These are phyloP conservation scores for Drosophila vallismaia DNA, from an alignment of 2,888 invertebrate genomes.

Conservation along the genomic window DNA sequence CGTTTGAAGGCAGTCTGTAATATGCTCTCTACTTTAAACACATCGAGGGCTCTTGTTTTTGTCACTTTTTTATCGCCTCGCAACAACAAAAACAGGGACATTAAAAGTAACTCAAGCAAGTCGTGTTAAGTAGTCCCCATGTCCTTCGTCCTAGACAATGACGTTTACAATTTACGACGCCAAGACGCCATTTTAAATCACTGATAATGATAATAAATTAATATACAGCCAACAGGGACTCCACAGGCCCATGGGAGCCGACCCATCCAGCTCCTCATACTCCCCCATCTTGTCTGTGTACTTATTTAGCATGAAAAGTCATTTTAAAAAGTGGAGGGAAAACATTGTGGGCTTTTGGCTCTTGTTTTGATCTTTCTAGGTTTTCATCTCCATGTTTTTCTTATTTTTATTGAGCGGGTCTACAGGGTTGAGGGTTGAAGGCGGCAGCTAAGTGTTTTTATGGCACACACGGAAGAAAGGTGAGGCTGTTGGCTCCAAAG, in stretches of 20 bases:
- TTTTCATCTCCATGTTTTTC: slow-evolving; percentile 43
- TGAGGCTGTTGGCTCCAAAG: slow-evolving; percentile 7
- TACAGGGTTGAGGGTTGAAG: slow-evolving; percentile 23
- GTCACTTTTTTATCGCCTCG: slow-evolving; percentile 24
- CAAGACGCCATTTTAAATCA: slow-evolving; percentile 77
- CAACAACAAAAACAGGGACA: slow-evolving; percentile 22
- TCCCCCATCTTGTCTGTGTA: slow-evolving; percentile 24
- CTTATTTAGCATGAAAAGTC: slow-evolving; percentile 76
- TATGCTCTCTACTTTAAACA: slow-evolving; percentile 19
- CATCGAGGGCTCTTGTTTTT: slow-evolving; percentile 1
- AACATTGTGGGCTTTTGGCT: slow-evolving; percentile 33
- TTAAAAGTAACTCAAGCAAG: slow-evolving; percentile 28
- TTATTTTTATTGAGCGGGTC: slow-evolving; percentile 38
- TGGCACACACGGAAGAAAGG: slow-evolving; percentile 34
- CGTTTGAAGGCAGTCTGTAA: slow-evolving; percentile 16
- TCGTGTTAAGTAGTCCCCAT: slow-evolving; percentile 66
- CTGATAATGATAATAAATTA: slow-evolving; percentile 80
- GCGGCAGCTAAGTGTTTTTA: slow-evolving; percentile 61
- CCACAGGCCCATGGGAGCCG: slow-evolving; percentile 27
- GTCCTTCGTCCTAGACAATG: slow-evolving; percentile 48
- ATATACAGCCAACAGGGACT: slow-evolving; percentile 60
- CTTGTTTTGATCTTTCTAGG: slow-evolving; percentile 49
- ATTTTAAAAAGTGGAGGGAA: slow-evolving; percentile 68
- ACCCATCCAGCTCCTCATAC: not conserved
- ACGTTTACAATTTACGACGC: slow-evolving; percentile 76